phyloP scores from a whole-genome alignment of 2,113 vertebrate species.

The Salvelinus alpinus region DNA sequence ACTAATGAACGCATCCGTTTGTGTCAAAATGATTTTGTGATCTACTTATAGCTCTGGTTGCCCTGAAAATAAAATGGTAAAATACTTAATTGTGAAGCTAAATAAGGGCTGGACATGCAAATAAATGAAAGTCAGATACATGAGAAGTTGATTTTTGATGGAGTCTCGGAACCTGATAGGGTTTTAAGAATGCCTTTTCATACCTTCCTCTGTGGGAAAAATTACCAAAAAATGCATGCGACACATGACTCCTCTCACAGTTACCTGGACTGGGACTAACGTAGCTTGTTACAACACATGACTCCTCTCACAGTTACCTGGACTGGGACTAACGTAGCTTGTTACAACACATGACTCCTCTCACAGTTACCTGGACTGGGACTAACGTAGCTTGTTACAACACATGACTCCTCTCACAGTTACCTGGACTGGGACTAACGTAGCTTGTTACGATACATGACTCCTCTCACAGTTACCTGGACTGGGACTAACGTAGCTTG shows the following conservation, averaged over 20 bases:
- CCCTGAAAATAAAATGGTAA: too few species aligned
- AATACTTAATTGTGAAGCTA: too few species aligned
- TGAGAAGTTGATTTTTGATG: too few species aligned
- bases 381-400: slow-evolving; percentile 39
- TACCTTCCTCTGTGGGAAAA: slow-evolving; percentile 51
- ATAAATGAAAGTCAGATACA: too few species aligned
- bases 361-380: background rate
- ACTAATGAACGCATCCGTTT: too few species aligned
- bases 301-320: too few species aligned
- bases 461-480: too few species aligned
- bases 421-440: slow-evolving; percentile 16
- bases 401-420: background rate
- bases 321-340: slow-evolving; percentile 28
- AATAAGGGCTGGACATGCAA: too few species aligned
- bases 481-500: slow-evolving; percentile 28
- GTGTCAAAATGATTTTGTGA: too few species aligned
- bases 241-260: slow-evolving; percentile 49
- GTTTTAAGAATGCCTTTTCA: slow-evolving; percentile 54
- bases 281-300: slow-evolving; percentile 35
- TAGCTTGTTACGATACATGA: slow-evolving; percentile 34
- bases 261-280: slow-evolving; percentile 46
- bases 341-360: slow-evolving; percentile 24
- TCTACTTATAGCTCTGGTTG: too few species aligned
- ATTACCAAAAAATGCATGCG: slow-evolving; percentile 58
- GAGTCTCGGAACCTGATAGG: too few species aligned